A percentile compares a stretch with the other conserved stretches of the same genome.
phyloP scores from a whole-genome alignment of 92 coral and sea anemone genomes.

The Porites lobata region DNA sequence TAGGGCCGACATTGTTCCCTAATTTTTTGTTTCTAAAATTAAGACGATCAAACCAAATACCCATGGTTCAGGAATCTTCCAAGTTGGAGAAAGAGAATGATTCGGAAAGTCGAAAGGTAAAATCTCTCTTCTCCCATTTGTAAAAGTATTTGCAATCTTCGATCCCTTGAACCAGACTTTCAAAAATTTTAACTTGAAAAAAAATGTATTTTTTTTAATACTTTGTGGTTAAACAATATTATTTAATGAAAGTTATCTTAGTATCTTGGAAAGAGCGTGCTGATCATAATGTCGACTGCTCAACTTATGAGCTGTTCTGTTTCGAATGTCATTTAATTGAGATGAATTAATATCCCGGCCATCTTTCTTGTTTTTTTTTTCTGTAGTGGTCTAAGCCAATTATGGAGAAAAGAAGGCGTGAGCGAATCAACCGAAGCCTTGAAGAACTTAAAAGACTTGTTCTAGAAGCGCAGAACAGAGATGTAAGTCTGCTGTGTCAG shows the following conservation, averaged over 20 bases:
- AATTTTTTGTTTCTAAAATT: not conserved
- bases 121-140: not conserved
- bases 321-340: not conserved
- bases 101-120: constrained; percentile 75
- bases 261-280: not conserved
- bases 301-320: not conserved
- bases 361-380: not conserved
- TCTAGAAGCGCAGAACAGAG: constrained; percentile 89
- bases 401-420: constrained; percentile 97
- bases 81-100: constrained; percentile 53
- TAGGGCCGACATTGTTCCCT: not conserved
- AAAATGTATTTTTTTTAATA: not conserved
- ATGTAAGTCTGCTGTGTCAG: constrained; percentile 79
- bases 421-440: constrained; percentile 90
- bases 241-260: not conserved
- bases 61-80: constrained; percentile 77
- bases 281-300: not conserved
- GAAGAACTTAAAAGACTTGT: constrained; percentile 89
- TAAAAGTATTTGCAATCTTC: not conserved
- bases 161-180: not conserved
- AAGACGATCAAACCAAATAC: not conserved
- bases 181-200: not conserved
- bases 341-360: not conserved
- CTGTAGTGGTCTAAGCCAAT: constrained; percentile 94
- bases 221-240: not conserved